Percentiles rank a stretch among this genome's conserved stretches.
Evolutionary conservation across 2,888 invertebrate species (phyloP).

Genomic region (Deroplatys truncata): DNA sequence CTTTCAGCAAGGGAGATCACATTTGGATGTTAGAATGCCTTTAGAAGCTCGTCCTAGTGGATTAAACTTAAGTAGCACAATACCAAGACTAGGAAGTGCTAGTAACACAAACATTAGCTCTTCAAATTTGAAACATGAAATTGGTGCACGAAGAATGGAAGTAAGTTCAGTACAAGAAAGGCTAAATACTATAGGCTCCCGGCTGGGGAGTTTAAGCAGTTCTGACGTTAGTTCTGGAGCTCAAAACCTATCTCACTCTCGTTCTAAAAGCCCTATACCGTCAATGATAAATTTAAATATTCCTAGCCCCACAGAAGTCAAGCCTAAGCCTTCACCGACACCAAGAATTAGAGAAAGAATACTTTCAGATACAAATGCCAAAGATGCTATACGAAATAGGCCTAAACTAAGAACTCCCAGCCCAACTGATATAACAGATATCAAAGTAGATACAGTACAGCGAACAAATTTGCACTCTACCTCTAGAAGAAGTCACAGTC

Average conservation of each 20-base stretch:
- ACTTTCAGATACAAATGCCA: constrained; percentile 21
- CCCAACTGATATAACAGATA: constrained; percentile 5
- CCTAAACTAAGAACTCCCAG: constrained; percentile 21
- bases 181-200: constrained; percentile 5
- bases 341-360: constrained; percentile 21
- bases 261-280: constrained; percentile 14
- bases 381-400: constrained; percentile 7
- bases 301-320: not conserved
- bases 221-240: constrained; percentile 3
- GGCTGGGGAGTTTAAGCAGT: constrained; percentile 12
- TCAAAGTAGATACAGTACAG: not conserved
- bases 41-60: not conserved
- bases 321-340: not conserved
- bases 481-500: constrained; percentile 7
- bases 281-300: constrained; percentile 9
- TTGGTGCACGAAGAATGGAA: not conserved
- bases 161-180: constrained; percentile 16
- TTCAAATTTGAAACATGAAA: not conserved
- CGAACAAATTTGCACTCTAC: constrained; percentile 8
- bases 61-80: not conserved
- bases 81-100: not conserved
- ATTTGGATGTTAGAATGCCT: constrained; percentile 5
- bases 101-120: constrained; percentile 10
- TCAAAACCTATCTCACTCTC: not conserved
- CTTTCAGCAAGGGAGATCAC: constrained; percentile 2